phyloP scores from a whole-genome alignment of 1,140 invertebrate species.

The Megalopta genalis region DNA sequence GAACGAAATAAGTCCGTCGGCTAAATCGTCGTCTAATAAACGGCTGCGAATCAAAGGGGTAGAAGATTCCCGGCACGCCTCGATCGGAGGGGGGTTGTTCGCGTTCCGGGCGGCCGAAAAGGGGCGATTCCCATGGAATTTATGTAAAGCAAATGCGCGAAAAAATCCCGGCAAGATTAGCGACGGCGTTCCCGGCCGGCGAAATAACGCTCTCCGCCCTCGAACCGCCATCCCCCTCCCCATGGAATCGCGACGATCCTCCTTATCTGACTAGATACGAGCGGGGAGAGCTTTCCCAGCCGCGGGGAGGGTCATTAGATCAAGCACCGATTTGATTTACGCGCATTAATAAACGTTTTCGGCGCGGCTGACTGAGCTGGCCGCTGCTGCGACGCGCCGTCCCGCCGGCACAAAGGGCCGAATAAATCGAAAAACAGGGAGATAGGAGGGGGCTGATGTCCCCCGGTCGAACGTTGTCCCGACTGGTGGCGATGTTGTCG shows the following conservation, averaged over 20 bases:
- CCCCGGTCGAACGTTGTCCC: slow-evolving; percentile 3
- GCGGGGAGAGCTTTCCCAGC: neutral
- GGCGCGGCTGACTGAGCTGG: slow-evolving; percentile 12
- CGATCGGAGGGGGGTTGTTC: neutral
- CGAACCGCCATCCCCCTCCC: neutral
- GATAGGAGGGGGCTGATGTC: neutral
- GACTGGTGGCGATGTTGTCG: neutral
- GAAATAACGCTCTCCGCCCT: neutral
- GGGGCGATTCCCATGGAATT: neutral
- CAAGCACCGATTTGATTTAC: slow-evolving; percentile 73
- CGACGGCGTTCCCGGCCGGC: neutral
- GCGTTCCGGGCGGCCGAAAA: neutral
- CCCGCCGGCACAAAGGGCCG: slow-evolving; percentile 28
- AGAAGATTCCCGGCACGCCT: neutral
- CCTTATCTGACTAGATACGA: neutral
- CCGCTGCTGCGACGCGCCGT: neutral
- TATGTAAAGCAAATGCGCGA: neutral
- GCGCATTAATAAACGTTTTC: slow-evolving; percentile 74
- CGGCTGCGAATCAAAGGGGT: neutral
- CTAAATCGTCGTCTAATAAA: neutral
- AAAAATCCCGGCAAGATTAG: neutral
- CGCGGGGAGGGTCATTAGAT: slow-evolving; percentile 65
- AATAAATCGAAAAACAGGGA: slow-evolving; percentile 50
- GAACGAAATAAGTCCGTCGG: no score
- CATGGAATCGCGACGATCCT: neutral